phyloP scores from a whole-genome alignment of 1,140 invertebrate genomes.

The Aphis craccivora region DNA sequence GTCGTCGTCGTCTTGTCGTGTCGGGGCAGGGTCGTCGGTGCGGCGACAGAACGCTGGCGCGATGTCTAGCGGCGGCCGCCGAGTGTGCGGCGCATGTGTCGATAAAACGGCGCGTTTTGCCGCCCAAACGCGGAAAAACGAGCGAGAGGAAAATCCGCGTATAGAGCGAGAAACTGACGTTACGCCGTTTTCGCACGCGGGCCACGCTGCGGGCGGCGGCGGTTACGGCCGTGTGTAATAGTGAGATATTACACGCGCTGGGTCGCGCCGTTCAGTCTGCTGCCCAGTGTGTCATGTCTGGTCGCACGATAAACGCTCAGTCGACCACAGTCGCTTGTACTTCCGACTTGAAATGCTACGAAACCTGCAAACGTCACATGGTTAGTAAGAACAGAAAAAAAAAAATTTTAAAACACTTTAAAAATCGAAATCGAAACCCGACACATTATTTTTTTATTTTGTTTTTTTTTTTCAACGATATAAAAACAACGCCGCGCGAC shows the following conservation, averaged over 20 bases:
- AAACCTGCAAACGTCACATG: conserved; percentile 39
- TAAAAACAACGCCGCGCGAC: background rate
- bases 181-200: background rate
- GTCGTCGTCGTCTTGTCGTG: too few relatives aligned
- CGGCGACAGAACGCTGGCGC: too few relatives aligned
- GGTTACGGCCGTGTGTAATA: background rate
- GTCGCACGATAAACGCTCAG: conserved; percentile 27
- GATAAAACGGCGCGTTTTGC: background rate
- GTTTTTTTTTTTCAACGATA: background rate
- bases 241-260: background rate
- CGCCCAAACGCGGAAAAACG: background rate
- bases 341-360: conserved; percentile 42
- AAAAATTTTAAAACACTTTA: background rate
- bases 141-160: background rate
- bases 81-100: background rate
- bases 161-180: background rate
- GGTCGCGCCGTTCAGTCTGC: conserved; percentile 28
- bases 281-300: conserved; percentile 55
- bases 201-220: background rate
- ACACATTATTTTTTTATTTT: background rate
- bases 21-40: background rate
- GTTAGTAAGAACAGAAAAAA: conserved; percentile 22
- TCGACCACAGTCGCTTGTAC: conserved; percentile 11
- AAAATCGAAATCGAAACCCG: background rate
- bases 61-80: background rate